Base-by-base conservation (phyloP, 2,888 invertebrate genomes). In the Eristalinus sepulchralis region DNA sequence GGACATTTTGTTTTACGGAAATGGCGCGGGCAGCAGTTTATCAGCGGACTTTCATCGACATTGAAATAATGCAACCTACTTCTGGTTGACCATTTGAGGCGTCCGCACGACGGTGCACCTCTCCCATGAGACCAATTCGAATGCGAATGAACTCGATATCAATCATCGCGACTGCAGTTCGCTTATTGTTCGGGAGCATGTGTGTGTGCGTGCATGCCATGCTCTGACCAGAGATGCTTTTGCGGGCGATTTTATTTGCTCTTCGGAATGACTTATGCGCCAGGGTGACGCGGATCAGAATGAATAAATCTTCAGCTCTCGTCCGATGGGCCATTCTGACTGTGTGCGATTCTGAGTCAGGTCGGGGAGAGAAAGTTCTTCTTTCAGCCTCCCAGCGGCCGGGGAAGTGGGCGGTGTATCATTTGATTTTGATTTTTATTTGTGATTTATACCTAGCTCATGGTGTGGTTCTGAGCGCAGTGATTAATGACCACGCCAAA, bases 41-140 rank as follows among this genome's bases (percentile, higher is more conserved):
- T 59, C 70, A 39, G 59, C 22, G 57, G 55, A 59, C 70, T 70
- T 70, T 70, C 70, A 70, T 70, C 70, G 70, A 27, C 57, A 31
- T 67, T 77, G 59, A 68, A 76, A 85, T 67, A 81, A 73, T 85
- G 81, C 82, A 81, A 85, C 81, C 84, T 72, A 85, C 81, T 77
- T 81, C 57, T 0, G 66, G 79, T 66, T 83, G 80, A 76, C 76
- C 75, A 80, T 66, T 71, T 57, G 22, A 57, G 24, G 57, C 17
- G 5, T 20, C 17, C 47, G 59, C 33, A 6, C 2, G 33, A 31
- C 24, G n/a, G 2, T 24, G 33, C 53, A 55, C 27, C 57, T 57
- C n/a, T 53, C 66, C 62, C 53, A 31, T 34, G 57, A 33, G 68
- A 62, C 47, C 63, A 66, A 81, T 72, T 84, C 75, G 76, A 81